Percentiles rank a stretch among this genome's conserved stretches.
Evolutionary conservation across 1,140 invertebrate genomes (phyloP).

Genomic region (Drosophila jambulina): DNA sequence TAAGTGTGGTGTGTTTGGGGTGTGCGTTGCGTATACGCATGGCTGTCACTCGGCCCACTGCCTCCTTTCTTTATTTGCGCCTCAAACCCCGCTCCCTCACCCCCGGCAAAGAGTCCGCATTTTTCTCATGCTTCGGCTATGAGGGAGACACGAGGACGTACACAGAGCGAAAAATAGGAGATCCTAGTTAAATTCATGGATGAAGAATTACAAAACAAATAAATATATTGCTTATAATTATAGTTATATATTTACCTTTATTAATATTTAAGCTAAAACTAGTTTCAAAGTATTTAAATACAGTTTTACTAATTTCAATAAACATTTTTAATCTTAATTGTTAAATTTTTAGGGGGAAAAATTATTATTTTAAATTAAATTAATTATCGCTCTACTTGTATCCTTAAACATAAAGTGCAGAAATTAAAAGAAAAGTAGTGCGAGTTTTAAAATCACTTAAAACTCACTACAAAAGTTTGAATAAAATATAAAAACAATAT

Average conservation of each 20-base stretch:
- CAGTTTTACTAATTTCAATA: background rate
- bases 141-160: constrained; percentile 29
- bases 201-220: background rate
- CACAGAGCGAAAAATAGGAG: background rate
- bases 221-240: background rate
- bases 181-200: background rate
- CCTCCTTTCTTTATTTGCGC: constrained; percentile 11
- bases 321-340: background rate
- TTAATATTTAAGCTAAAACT: too few relatives aligned
- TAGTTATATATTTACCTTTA: background rate
- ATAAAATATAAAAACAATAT: too few relatives aligned
- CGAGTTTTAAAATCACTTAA: too few relatives aligned
- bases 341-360: too few relatives aligned
- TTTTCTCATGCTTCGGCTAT: constrained; percentile 45
- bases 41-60: constrained; percentile 21
- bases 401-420: background rate
- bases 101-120: constrained; percentile 4
- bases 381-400: background rate
- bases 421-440: too few relatives aligned
- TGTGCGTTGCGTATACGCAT: constrained; percentile 40
- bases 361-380: background rate
- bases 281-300: background rate
- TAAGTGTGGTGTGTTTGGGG: constrained; percentile 3
- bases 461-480: too few relatives aligned
- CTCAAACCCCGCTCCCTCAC: background rate